Evolutionary conservation across 2,113 vertebrate genomes (phyloP), one percentile per base, ranked within the genome.

Genomic region (Camelus bactrianus): DNA sequence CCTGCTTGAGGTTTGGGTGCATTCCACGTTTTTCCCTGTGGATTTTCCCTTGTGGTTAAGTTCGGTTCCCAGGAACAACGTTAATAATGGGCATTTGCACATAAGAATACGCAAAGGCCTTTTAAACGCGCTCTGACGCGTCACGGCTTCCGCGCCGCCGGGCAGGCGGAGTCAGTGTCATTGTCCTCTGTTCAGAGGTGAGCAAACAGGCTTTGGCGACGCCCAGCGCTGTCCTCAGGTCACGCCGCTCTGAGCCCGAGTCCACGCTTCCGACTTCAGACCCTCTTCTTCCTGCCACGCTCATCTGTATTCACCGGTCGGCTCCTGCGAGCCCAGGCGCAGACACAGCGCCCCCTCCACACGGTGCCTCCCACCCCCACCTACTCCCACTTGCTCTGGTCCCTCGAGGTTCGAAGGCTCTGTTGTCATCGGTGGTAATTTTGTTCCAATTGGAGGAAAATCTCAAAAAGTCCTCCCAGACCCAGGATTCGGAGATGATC

Each of bases 381-480:
- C 30, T 48, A 50, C 42, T 91, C 88, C 58, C 20, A 42, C 38
- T 42, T 20, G 16, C 24, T 90, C 46, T 60, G 48, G 4, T 32
- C 79, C n/a, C 77, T 88, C 48, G 85, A 46, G 24, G 30, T n/a
- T 89, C 65, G 54, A 83, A 80, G 42, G 13, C n/a, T 69, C 24
- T 82, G 4, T n/a, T 60, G 35, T 70, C 54, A 97, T 54, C 30
- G 38, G 8, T 85, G 80, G 60, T 65, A 84, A 92, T 93, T 82
- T 85, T 15, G n/a, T 30, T 65, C 70, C 79, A 97, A 32, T 95
- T 16, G 90, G 42, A 94, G 16, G 56, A 30, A 77, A 88, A 85
- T 50, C 73, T 91, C 73, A 46, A 83, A 86, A 96, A 88, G 38
- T 91, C 38, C 42, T 70, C 83, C 38, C 30, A 80, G 89, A 58